These are phyloP conservation scores for Drosophila kepulauana DNA, from an alignment of 1,140 invertebrate species.

Conservation along the genomic window DNA sequence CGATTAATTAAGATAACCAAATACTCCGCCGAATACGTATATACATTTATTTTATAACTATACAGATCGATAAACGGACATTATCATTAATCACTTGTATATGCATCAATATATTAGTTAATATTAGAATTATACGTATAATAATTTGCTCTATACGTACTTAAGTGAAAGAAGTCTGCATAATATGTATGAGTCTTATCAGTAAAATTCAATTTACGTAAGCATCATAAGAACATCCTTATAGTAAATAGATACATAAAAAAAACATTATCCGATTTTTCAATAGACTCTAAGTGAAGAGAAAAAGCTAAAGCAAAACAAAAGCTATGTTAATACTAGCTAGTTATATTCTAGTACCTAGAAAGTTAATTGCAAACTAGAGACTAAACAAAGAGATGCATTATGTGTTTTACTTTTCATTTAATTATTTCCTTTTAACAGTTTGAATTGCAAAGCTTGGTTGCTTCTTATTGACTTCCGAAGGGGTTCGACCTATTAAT, in stretches of 20 bases:
- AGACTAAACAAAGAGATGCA: background rate
- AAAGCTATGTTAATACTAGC: background rate
- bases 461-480: background rate
- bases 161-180: background rate
- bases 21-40: slow-evolving; percentile 68
- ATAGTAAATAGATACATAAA: background rate
- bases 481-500: background rate
- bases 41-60: slow-evolving; percentile 59
- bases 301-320: background rate
- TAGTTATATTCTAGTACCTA: slow-evolving; percentile 6
- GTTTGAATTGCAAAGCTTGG: background rate
- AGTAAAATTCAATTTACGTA: background rate
- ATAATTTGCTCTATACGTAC: background rate
- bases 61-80: slow-evolving; percentile 18
- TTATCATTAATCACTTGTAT: slow-evolving; percentile 25
- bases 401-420: background rate
- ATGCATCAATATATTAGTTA: slow-evolving; percentile 4
- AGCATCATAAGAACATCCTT: background rate
- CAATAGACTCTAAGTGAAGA: slow-evolving; percentile 6
- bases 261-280: background rate
- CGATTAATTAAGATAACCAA: slow-evolving; percentile 73
- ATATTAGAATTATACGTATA: slow-evolving; percentile 6
- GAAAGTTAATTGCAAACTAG: background rate
- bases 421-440: background rate
- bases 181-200: background rate